Evolutionary conservation across 1,140 invertebrate genomes (phyloP).

Genomic region (Drosophila pachea): DNA sequence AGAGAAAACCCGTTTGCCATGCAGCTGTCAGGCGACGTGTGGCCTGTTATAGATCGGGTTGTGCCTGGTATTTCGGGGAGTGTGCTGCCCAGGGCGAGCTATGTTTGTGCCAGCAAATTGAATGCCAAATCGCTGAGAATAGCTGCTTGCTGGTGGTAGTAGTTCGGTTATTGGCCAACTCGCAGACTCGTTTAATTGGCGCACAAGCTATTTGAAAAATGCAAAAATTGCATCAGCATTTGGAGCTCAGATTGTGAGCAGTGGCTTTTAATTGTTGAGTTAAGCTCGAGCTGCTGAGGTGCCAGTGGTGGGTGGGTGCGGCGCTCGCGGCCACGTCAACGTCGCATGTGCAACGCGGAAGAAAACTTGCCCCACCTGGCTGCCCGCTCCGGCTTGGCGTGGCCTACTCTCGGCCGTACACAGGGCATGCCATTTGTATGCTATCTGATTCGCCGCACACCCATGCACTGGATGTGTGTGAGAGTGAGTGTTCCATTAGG

Average conservation of each 20-base stretch:
- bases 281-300: conserved; percentile 49
- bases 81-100: conserved; percentile 30
- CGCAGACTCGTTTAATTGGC: conserved; percentile 51
- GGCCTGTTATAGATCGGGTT: conserved; percentile 40
- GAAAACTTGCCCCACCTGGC: conserved; percentile 50
- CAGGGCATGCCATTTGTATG: conserved; percentile 63
- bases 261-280: conserved; percentile 71
- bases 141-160: conserved; percentile 30
- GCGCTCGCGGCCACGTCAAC: conserved; percentile 39
- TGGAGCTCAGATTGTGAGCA: conserved; percentile 57
- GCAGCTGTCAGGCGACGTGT: conserved; percentile 55
- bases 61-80: conserved; percentile 44
- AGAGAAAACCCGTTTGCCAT: conserved; percentile 53
- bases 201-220: conserved; percentile 65
- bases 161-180: conserved; percentile 25
- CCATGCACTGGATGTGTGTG: conserved; percentile 22
- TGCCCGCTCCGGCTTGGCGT: conserved; percentile 41
- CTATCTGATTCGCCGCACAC: conserved; percentile 55
- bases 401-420: conserved; percentile 29
- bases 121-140: conserved; percentile 61
- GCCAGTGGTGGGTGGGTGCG: conserved; percentile 63
- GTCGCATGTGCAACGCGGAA: conserved; percentile 72
- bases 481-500: conserved; percentile 31
- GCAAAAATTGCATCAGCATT: conserved; percentile 66
- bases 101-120: conserved; percentile 34